Evolutionary conservation across 2,113 vertebrate genomes (phyloP), one percentile per base, ranked within the genome.

Genomic region (Petrocephalus microphthalmus): DNA sequence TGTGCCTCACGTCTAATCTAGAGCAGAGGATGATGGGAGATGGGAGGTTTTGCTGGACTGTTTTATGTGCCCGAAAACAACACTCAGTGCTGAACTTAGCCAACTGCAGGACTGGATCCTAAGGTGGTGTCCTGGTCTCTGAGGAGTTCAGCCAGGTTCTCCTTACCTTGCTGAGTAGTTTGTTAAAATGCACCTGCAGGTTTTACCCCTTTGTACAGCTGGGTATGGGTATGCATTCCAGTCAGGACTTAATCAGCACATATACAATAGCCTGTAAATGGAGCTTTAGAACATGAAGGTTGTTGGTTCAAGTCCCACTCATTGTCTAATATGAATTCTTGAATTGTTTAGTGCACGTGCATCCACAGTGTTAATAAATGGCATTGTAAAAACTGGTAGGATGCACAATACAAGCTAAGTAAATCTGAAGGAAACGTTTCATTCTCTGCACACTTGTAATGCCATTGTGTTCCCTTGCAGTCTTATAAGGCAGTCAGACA

Each of bases 1-100:
- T 93, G 91, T 89, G 89, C 53, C 90, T 89, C 17, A 22, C 47
- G 29, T 57, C 54, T 47, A 52, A 45, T 86, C 42, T 20, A n/a
- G 25, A 85, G 22, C 49, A 85, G 11, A 8, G 52, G 15, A 17
- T 67, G 6, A 25, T 25, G 3, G n/a, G 60, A n/a, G 22, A 19
- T 2, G 3, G 15, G 22, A 15, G 53, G 11, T 54, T 54, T 54
- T 54, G 53, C 17, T 15, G 2, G 17, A 54, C 11, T 54, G 60
- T 60, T 60, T 60, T 60, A 60, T 67, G 60, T n/a, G n/a, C n/a
- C n/a, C 60, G 2, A n/a, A 67, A 67, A 67, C 19, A 8, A 42
- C 42, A 42, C 42, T 19, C 11, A 78, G 11, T 47, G 78, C 29
- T 47, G 19, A 47, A 47, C 37, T 19, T 37, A 17, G 20, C 6